A percentile compares a stretch with the other conserved stretches of the same genome.
These are phyloP conservation scores for Carpatolechia fugitivella DNA, from an alignment of 2,888 invertebrate species.

Conservation along the genomic window DNA sequence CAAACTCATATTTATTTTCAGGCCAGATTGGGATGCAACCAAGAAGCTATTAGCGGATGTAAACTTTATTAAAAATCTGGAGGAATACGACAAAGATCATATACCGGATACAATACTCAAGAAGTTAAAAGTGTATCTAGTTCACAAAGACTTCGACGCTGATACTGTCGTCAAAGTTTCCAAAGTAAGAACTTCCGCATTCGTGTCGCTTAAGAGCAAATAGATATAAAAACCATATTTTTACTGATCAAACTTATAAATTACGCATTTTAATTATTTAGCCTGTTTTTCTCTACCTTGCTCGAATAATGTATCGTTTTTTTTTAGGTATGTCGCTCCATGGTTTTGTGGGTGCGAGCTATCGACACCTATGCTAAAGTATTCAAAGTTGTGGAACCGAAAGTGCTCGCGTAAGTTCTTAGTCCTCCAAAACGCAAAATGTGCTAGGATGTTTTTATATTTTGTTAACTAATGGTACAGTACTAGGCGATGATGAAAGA, in stretches of 20 bases:
- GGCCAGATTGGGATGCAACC: slow-evolving; percentile 92
- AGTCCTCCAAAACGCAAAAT: too few species aligned
- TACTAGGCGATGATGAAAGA: too few species aligned
- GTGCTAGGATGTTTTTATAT: too few species aligned
- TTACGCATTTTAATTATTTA: too few species aligned
- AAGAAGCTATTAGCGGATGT: slow-evolving; percentile 89
- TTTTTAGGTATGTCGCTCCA: slow-evolving; percentile 91
- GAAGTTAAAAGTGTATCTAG: slow-evolving; percentile 90
- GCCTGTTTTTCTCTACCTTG: too few species aligned
- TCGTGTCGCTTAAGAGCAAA: too few species aligned
- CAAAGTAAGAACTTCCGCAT: slow-evolving; percentile 45
- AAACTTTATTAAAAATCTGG: slow-evolving; percentile 89
- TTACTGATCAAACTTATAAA: too few species aligned
- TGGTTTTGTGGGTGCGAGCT: slow-evolving; percentile 96
- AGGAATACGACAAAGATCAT: slow-evolving; percentile 92
- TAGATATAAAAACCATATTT: too few species aligned
- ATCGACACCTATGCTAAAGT: slow-evolving; percentile 94
- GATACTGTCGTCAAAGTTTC: slow-evolving; percentile 87
- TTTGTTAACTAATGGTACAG: too few species aligned
- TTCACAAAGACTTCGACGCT: slow-evolving; percentile 91
- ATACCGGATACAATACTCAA: slow-evolving; percentile 87
- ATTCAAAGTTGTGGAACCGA: slow-evolving; percentile 92
- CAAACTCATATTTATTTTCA: too few species aligned
- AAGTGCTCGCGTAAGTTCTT: slow-evolving; percentile 83
- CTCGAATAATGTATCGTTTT: too few species aligned